A percentile compares a stretch with the other conserved stretches of the same genome.
phyloP scores from a whole-genome alignment of 2,113 vertebrate species.

The Copsychus sechellarum region DNA sequence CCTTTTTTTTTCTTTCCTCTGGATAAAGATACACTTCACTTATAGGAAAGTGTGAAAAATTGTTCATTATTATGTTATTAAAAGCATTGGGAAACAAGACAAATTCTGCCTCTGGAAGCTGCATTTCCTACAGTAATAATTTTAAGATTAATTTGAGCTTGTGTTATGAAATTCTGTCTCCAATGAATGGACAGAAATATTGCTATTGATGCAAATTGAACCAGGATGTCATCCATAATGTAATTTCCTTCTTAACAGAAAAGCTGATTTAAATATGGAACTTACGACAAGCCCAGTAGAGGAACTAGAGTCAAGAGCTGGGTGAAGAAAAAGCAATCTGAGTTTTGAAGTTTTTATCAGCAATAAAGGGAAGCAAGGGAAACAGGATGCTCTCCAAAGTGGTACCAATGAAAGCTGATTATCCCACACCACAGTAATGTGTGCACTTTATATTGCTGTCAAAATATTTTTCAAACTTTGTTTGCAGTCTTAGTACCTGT shows the following conservation, averaged over 20 bases:
- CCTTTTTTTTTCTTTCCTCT: neutral
- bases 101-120: neutral
- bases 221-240: conserved; percentile 12
- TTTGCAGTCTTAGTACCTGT: neutral
- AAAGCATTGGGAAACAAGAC: neutral
- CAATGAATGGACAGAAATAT: neutral
- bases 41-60: neutral
- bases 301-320: neutral
- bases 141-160: conserved; percentile 7
- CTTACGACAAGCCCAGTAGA: neutral
- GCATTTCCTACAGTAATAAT: neutral
- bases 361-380: neutral
- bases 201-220: neutral
- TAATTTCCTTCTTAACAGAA: neutral
- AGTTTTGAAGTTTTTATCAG: neutral
- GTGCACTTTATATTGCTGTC: neutral
- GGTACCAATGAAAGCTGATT: fast-evolving
- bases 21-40: neutral
- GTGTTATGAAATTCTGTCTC: neutral
- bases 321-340: neutral
- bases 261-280: neutral
- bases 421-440: neutral
- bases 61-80: neutral
- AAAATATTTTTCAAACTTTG: neutral
- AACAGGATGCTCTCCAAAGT: neutral